phyloP scores from a whole-genome alignment of 1,140 invertebrate species.

The Drosophila bocqueti region DNA sequence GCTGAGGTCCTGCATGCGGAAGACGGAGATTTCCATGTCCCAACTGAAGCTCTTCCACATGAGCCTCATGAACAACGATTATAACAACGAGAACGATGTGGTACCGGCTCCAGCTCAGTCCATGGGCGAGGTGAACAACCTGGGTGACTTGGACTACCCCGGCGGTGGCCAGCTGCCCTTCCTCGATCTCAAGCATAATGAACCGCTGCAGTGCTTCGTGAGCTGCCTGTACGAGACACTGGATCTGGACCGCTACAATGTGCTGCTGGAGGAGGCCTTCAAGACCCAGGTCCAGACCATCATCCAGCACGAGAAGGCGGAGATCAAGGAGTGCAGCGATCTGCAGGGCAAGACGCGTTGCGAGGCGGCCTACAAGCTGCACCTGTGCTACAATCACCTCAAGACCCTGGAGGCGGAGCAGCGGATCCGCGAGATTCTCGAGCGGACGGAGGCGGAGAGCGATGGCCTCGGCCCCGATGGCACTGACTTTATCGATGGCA shows the following conservation, averaged over 20 bases:
- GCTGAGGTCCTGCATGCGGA: constrained; percentile 64
- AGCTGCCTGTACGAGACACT: constrained; percentile 65
- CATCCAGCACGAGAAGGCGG: constrained; percentile 51
- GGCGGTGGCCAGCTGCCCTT: constrained; percentile 32
- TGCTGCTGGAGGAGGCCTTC: constrained; percentile 71
- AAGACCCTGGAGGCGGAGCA: constrained; percentile 74
- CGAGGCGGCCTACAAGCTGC: constrained; percentile 74
- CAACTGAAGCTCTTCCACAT: constrained; percentile 74
- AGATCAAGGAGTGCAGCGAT: constrained; percentile 62
- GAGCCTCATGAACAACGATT: constrained; percentile 63
- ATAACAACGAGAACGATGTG: constrained; percentile 52
- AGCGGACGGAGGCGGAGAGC: constrained; percentile 45
- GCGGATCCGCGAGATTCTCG: constrained; percentile 62
- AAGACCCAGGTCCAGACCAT: constrained; percentile 55
- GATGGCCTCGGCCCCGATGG: constrained; percentile 26
- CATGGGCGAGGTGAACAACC: constrained; percentile 50
- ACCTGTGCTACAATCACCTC: constrained; percentile 74
- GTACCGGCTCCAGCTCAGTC: constrained; percentile 15
- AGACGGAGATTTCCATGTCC: constrained; percentile 73
- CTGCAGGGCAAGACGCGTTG: constrained; percentile 63
- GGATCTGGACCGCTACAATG: constrained; percentile 61
- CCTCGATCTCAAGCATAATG: constrained; percentile 66
- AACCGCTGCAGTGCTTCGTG: constrained; percentile 70
- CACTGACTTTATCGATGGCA: constrained; percentile 49
- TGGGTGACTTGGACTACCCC: constrained; percentile 52